These are phyloP conservation scores for Atherix ibis DNA, from an alignment of 2,888 invertebrate species.

Conservation along the genomic window DNA sequence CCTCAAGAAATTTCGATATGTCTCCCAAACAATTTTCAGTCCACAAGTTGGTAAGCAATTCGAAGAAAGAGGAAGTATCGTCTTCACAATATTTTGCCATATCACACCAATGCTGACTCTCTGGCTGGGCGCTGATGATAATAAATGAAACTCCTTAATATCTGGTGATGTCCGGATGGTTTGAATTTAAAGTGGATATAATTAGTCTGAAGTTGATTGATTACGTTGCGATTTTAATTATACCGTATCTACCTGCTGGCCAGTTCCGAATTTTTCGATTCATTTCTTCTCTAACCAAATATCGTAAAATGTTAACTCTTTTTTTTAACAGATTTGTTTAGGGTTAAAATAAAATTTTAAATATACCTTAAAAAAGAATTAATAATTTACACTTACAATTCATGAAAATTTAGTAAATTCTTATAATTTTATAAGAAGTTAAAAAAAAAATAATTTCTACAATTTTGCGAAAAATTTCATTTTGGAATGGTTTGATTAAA, in stretches of 20 bases:
- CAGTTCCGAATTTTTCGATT: too few relatives aligned
- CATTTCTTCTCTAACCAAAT: too few relatives aligned
- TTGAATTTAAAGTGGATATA: constrained; percentile 9
- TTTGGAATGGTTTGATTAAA: too few relatives aligned
- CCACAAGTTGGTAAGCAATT: neutral
- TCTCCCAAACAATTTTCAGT: constrained; percentile 7
- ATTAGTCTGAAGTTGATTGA: constrained; percentile 11
- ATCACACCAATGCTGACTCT: too few relatives aligned
- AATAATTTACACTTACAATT: neutral
- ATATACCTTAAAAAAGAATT: too few relatives aligned
- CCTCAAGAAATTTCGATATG: constrained; percentile 9
- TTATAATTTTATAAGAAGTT: neutral
- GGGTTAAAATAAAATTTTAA: too few relatives aligned
- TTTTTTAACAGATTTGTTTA: too few relatives aligned
- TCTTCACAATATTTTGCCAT: too few relatives aligned
- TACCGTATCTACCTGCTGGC: neutral
- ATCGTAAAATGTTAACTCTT: too few relatives aligned
- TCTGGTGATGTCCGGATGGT: constrained; percentile 4
- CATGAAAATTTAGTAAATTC: neutral
- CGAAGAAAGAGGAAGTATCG: too few relatives aligned
- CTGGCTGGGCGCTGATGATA: constrained; percentile 9
- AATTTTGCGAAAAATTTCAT: too few relatives aligned
- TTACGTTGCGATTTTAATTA: constrained; percentile 9
- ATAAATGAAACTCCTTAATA: constrained; percentile 9
- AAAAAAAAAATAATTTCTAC: too few relatives aligned